These are phyloP conservation scores for Characodon lateralis DNA, from an alignment of 2,797 vertebrate genomes.

Conservation along the genomic window DNA sequence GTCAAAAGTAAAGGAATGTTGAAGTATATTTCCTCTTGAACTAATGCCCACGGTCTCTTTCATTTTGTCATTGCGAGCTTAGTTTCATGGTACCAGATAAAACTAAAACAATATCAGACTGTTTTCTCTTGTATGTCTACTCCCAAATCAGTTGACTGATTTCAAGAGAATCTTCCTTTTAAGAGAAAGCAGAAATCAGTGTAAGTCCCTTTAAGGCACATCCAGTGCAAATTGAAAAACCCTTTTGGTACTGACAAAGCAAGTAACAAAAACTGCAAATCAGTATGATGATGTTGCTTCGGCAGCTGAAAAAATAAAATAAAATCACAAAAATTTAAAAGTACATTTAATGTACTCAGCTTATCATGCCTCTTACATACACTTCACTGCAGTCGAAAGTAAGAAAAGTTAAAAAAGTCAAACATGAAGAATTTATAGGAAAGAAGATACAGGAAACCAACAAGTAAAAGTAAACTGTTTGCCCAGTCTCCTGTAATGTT, in stretches of 20 bases:
- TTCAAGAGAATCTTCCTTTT: conserved; percentile 50
- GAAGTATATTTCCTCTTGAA: conserved; percentile 24
- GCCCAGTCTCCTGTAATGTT: conserved; percentile 73
- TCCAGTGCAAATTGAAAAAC: conserved; percentile 79
- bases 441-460: conserved; percentile 72
- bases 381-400: conserved; percentile 78
- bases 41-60: conserved; percentile 30
- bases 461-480: conserved; percentile 57
- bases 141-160: conserved; percentile 39
- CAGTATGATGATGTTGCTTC: conserved; percentile 74
- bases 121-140: conserved; percentile 34
- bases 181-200: conserved; percentile 62
- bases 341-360: conserved; percentile 78
- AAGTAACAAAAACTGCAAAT: conserved; percentile 71
- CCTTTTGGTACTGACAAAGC: conserved; percentile 70
- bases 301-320: conserved; percentile 58
- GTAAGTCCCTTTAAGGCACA: conserved; percentile 83
- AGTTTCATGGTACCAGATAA: conserved; percentile 14
- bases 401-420: conserved; percentile 68
- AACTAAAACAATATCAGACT: conserved; percentile 19
- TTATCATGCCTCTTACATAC: conserved; percentile 83
- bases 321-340: conserved; percentile 68
- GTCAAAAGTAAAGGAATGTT: conserved; percentile 22
- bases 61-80: conserved; percentile 7
- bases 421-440: conserved; percentile 79